Evolutionary conservation across 1,140 invertebrate species (phyloP).

Genomic region (Gonatopus flavifemur): DNA sequence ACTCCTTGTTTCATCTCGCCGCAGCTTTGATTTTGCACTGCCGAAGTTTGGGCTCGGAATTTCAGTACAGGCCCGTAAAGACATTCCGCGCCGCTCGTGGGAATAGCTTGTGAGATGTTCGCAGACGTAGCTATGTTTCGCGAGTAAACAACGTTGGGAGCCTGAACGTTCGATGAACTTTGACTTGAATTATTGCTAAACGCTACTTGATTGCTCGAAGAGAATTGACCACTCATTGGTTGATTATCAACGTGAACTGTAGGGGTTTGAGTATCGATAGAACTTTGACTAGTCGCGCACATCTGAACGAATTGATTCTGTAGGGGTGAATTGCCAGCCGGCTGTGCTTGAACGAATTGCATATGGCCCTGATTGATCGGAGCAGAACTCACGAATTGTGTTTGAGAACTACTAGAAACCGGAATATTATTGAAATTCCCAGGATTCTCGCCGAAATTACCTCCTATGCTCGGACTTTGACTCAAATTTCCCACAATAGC

Average conservation of each 20-base stretch:
- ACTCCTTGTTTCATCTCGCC: slow-evolving; percentile 27
- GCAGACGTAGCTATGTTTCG: slow-evolving; percentile 18
- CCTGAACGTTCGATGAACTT: background rate
- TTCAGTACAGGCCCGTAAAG: slow-evolving; percentile 54
- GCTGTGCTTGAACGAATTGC: slow-evolving; percentile 15
- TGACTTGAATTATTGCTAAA: background rate
- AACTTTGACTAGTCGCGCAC: slow-evolving; percentile 9
- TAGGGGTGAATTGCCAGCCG: slow-evolving; percentile 16
- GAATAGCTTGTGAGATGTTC: slow-evolving; percentile 8
- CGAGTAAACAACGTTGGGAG: slow-evolving; percentile 9
- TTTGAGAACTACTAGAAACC: slow-evolving; percentile 23
- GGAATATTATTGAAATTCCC: slow-evolving; percentile 40
- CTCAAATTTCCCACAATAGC: slow-evolving; percentile 52
- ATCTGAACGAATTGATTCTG: slow-evolving; percentile 21
- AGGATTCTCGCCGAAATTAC: slow-evolving; percentile 38
- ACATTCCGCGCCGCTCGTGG: slow-evolving; percentile 36
- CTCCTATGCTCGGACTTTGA: slow-evolving; percentile 42
- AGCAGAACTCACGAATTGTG: slow-evolving; percentile 6
- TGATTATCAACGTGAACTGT: background rate
- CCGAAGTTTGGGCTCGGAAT: slow-evolving; percentile 46
- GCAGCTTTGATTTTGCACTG: slow-evolving; percentile 22
- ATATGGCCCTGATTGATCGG: too few relatives aligned
- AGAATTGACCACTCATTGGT: background rate
- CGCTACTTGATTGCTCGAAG: too few relatives aligned
- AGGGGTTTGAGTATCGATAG: slow-evolving; percentile 11